Evolutionary conservation across 2,113 vertebrate species (phyloP).

Genomic region (Protobothrops mucrosquamatus): DNA sequence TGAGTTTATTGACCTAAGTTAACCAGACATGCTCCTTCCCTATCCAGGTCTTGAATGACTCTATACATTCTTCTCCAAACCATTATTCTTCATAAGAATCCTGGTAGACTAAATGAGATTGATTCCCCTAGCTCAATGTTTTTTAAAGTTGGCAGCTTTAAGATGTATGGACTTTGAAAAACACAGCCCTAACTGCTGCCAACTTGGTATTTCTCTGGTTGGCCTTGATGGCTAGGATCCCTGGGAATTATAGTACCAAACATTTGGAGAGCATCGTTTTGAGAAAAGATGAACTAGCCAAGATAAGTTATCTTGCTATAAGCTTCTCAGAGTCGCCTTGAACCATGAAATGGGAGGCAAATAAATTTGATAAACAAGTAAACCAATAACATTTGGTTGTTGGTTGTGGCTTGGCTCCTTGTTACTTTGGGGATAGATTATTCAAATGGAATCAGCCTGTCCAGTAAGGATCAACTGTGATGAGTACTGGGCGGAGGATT

Average conservation of each 20-base stretch:
- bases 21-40: background rate
- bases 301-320: background rate
- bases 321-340: too few relatives aligned
- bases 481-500: too few relatives aligned
- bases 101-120: background rate
- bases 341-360: too few relatives aligned
- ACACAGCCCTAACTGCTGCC: background rate
- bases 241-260: background rate
- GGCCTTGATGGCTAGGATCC: background rate
- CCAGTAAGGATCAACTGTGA: too few relatives aligned
- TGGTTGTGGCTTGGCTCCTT: too few relatives aligned
- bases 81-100: background rate
- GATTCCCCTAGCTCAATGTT: background rate
- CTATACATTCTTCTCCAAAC: background rate
- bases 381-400: too few relatives aligned
- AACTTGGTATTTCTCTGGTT: background rate
- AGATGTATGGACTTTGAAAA: background rate
- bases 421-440: too few relatives aligned
- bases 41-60: background rate
- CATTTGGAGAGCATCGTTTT: background rate
- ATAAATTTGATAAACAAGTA: too few relatives aligned
- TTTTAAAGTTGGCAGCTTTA: background rate
- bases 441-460: too few relatives aligned
- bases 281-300: background rate
- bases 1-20: background rate